These are phyloP conservation scores for Melanerpes aurifrons DNA, from an alignment of 2,113 vertebrate species.

Conservation along the genomic window DNA sequence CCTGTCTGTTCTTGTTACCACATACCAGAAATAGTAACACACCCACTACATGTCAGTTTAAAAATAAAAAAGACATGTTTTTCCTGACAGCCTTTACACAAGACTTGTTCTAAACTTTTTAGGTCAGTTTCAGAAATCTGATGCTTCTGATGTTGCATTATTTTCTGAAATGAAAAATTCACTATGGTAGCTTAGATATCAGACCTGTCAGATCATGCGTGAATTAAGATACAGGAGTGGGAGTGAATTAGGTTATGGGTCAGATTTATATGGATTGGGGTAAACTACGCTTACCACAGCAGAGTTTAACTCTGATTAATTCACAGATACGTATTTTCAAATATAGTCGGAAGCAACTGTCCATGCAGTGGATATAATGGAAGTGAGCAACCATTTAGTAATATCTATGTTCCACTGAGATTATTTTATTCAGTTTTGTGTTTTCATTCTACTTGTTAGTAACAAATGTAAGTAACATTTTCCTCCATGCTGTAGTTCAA, in stretches of 20 bases:
- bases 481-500: background rate
- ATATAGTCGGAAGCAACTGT: background rate
- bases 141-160: background rate
- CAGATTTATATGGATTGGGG: background rate
- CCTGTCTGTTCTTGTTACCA: background rate
- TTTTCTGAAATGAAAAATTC: slow-evolving; percentile 1
- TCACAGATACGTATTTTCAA: background rate
- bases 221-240: background rate
- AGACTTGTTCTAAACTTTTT: background rate
- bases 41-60: background rate
- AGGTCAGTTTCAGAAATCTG: background rate
- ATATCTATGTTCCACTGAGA: background rate
- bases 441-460: slow-evolving; percentile 7
- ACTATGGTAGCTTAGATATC: background rate
- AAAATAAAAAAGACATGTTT: background rate
- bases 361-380: fast-evolving
- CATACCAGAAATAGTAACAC: background rate
- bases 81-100: background rate
- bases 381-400: background rate
- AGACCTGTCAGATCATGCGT: background rate
- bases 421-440: background rate
- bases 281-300: background rate
- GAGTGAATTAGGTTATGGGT: background rate
- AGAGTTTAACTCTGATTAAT: background rate
- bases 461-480: background rate